Conservation (phyloP, 1,140 invertebrate genomes). For the Macrostomum lignano region DNA sequence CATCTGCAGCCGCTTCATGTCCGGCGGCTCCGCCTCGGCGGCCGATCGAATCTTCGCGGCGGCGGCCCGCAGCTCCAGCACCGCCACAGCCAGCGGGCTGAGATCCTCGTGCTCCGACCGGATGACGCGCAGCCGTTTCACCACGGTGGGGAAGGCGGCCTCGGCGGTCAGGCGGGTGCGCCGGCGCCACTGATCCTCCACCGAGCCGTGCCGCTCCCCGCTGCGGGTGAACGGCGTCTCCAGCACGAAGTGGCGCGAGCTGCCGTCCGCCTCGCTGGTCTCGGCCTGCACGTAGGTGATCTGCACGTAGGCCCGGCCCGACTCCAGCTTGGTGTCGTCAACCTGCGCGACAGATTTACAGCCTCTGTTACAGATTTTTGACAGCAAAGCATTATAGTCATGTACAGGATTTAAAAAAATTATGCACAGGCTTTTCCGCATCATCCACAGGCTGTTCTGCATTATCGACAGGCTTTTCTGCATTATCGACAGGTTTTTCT, state of each 20-base stretch:
- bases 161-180: conserved; percentile 55
- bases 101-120: conserved; percentile 44
- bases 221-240: conserved; percentile 66
- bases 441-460: too few relatives aligned
- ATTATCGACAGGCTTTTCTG: too few relatives aligned
- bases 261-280: conserved; percentile 38
- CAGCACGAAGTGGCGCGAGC: conserved; percentile 42
- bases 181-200: conserved; percentile 57
- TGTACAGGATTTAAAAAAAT: too few relatives aligned
- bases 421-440: too few relatives aligned
- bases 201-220: conserved; percentile 45
- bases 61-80: conserved; percentile 56
- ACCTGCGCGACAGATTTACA: too few relatives aligned
- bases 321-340: conserved; percentile 42
- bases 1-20: conserved; percentile 60
- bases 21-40: conserved; percentile 43
- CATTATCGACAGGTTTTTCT: too few relatives aligned
- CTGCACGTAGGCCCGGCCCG: conserved; percentile 59
- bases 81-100: conserved; percentile 64
- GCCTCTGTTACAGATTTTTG: not conserved
- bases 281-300: conserved; percentile 55
- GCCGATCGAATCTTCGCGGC: conserved; percentile 55
- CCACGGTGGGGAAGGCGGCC: conserved; percentile 71
- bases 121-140: conserved; percentile 50
- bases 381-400: too few relatives aligned